phyloP scores from a whole-genome alignment of 37 sponge, comb jelly and placozoan species.

The Dysidea cf. avara region DNA sequence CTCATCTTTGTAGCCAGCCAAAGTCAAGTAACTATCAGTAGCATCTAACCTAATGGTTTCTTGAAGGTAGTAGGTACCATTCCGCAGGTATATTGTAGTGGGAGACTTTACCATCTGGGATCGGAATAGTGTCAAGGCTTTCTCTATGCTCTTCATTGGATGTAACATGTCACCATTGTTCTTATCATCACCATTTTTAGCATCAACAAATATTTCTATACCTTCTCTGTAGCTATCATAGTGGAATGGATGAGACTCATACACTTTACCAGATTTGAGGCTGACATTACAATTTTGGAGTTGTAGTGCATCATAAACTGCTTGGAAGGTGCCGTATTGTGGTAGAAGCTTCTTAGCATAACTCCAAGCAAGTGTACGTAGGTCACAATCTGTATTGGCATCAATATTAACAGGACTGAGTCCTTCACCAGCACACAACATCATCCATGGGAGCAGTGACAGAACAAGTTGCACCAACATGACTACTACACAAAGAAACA shows the following conservation, averaged over 20 bases:
- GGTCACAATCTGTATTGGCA: constrained; percentile 46
- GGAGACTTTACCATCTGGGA: not conserved
- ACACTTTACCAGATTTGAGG: no score
- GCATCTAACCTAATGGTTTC: constrained; percentile 9
- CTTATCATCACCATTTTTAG: constrained; percentile 8
- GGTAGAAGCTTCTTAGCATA: constrained; percentile 65
- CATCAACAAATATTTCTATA: constrained; percentile 15
- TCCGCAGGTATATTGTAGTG: constrained; percentile 23
- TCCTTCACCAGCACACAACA: no score
- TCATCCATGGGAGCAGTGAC: no score
- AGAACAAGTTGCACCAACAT: no score
- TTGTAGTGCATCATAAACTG: constrained; percentile 59
- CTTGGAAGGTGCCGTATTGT: constrained; percentile 15
- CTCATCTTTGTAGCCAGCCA: constrained; percentile 26
- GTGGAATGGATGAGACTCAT: no score
- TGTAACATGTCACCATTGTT: constrained; percentile 32
- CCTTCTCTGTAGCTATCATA: not conserved
- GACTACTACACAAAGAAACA: no score
- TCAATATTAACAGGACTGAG: constrained; percentile 2
- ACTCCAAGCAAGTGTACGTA: constrained; percentile 59
- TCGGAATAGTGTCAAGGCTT: constrained; percentile 28
- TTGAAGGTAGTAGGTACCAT: constrained; percentile 24
- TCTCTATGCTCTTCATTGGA: constrained; percentile 42
- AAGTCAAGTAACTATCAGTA: constrained; percentile 31
- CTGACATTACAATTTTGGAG: not conserved